Percentiles rank a stretch among this genome's conserved stretches.
These are phyloP conservation scores for Iguana delicatissima DNA, from an alignment of 2,797 vertebrate species.

Conservation along the genomic window DNA sequence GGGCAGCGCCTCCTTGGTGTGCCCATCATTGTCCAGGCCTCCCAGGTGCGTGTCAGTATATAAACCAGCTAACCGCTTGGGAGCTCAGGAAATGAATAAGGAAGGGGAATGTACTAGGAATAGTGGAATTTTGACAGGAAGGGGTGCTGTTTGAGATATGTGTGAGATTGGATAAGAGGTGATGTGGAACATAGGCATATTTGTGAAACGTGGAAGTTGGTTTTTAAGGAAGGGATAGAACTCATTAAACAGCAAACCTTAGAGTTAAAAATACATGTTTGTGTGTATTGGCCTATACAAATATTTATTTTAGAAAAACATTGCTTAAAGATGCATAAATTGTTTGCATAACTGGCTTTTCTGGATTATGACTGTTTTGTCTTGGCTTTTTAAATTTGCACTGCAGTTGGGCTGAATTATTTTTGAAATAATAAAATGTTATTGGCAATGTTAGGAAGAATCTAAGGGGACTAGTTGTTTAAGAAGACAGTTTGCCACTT, in stretches of 20 bases:
- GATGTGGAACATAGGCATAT: too few relatives aligned
- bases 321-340: too few relatives aligned
- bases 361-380: not conserved
- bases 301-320: not conserved
- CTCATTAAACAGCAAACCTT: not conserved
- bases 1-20: slow-evolving; percentile 74
- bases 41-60: slow-evolving; percentile 61
- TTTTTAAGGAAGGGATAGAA: too few relatives aligned
- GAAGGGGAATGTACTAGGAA: too few relatives aligned
- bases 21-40: slow-evolving; percentile 75
- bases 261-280: not conserved
- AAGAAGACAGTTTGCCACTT: not conserved
- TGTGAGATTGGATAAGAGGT: not conserved
- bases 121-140: not conserved
- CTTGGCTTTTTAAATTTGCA: not conserved
- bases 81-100: too few relatives aligned
- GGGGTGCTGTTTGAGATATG: not conserved
- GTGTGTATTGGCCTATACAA: too few relatives aligned
- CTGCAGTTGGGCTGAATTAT: not conserved
- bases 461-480: not conserved
- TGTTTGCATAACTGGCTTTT: too few relatives aligned
- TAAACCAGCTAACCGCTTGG: not conserved
- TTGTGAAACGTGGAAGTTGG: not conserved
- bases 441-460: not conserved
- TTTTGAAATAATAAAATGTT: not conserved